A percentile compares a stretch with the other conserved stretches of the same genome.
Evolutionary conservation across 2,797 vertebrate species (phyloP).

Genomic region (Siniperca scherzeri): DNA sequence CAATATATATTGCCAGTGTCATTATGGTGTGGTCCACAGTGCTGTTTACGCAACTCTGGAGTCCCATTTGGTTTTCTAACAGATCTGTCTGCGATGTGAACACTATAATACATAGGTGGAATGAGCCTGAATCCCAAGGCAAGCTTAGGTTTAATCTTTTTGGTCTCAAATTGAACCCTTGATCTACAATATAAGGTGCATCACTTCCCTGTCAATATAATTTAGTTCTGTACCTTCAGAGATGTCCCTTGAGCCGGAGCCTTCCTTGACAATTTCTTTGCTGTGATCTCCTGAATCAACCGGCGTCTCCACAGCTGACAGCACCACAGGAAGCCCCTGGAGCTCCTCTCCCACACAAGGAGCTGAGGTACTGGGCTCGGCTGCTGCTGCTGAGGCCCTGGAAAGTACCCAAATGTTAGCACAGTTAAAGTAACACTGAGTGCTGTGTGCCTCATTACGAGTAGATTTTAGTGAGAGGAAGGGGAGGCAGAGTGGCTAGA

Average conservation of each 20-base stretch:
- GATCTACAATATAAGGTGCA: constrained; percentile 58
- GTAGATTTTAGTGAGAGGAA: constrained; percentile 68
- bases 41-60: constrained; percentile 63
- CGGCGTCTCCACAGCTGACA: constrained; percentile 26
- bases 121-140: constrained; percentile 66
- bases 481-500: constrained; percentile 57
- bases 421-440: constrained; percentile 59
- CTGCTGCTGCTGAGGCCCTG: constrained; percentile 59
- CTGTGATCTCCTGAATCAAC: constrained; percentile 43
- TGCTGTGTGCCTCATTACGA: constrained; percentile 60
- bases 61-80: constrained; percentile 65
- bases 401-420: constrained; percentile 71
- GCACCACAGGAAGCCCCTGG: constrained; percentile 35
- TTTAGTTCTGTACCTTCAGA: constrained; percentile 77
- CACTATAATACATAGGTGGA: constrained; percentile 58
- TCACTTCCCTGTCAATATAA: constrained; percentile 61
- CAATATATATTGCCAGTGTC: constrained; percentile 47
- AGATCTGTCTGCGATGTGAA: constrained; percentile 55
- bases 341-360: constrained; percentile 51
- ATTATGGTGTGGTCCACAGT: constrained; percentile 39
- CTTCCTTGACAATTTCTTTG: constrained; percentile 49
- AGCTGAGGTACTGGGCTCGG: constrained; percentile 41
- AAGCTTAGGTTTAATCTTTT: constrained; percentile 65
- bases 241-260: constrained; percentile 45
- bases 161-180: constrained; percentile 65